Percentiles rank a stretch among this genome's conserved stretches.
Evolutionary conservation across 2,888 invertebrate genomes (phyloP).

Genomic region (Phasia obesa): DNA sequence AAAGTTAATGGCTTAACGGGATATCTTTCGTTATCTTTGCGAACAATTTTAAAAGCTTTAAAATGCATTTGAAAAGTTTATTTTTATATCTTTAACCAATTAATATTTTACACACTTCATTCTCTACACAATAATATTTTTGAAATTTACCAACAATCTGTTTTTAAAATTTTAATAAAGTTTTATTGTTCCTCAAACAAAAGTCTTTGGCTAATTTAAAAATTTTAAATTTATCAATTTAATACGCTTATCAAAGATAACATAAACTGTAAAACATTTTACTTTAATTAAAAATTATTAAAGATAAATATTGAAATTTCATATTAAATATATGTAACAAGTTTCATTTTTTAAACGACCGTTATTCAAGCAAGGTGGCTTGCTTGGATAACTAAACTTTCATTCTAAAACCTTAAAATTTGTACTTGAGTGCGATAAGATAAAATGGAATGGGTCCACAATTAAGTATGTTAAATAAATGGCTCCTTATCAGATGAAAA

Average conservation of each 20-base stretch:
- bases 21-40: too few species aligned
- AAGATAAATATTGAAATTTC: slow-evolving; percentile 25
- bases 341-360: slow-evolving; percentile 2
- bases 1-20: too few species aligned
- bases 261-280: slow-evolving; percentile 16
- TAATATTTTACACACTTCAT: too few species aligned
- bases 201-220: too few species aligned
- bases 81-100: too few species aligned
- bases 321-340: slow-evolving; percentile 29
- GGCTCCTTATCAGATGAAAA: slow-evolving; percentile 64
- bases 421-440: slow-evolving; percentile 36
- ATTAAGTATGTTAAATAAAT: slow-evolving; percentile 70
- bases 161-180: not conserved
- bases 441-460: slow-evolving; percentile 25
- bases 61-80: too few species aligned
- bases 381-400: slow-evolving; percentile 18
- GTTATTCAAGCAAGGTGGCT: slow-evolving; percentile 32
- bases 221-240: slow-evolving; percentile 19
- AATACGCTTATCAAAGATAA: slow-evolving; percentile 19
- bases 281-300: slow-evolving; percentile 25
- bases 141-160: not conserved
- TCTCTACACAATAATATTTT: too few species aligned
- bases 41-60: too few species aligned
- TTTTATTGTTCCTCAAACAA: slow-evolving; percentile 9
- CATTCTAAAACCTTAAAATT: slow-evolving; percentile 11